Evolutionary conservation across 2,888 invertebrate species (phyloP), one percentile per base, ranked within the genome.

Genomic region (Physocephala rufipes): DNA sequence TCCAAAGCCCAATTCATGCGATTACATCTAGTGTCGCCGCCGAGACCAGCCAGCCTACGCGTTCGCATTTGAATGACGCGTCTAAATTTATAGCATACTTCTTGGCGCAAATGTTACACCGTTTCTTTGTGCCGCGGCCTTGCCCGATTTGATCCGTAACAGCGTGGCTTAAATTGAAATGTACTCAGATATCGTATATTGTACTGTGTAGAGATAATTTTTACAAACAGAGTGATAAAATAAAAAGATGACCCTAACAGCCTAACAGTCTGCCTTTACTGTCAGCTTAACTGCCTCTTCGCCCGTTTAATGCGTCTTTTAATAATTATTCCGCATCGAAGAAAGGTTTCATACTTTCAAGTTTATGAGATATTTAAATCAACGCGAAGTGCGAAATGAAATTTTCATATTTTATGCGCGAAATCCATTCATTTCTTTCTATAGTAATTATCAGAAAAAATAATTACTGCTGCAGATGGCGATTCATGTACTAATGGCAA

Each of bases 361-460:
- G 24, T 21, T 55, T 3, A 62, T 36, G 21, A 19, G 61, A 61
- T 66, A 72, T 71, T 74, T 73, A 73, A 74, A 74, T 74, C 73
- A 73, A 71, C 70, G 74, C 70, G 71, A 70, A 73, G 71, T 71
- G 70, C n/a, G 53, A 71, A 71, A 72, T 71, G 71, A 71, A 71
- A 70, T 71, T 62, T 43, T 61, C 30, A 66, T 45, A 49, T 68
- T 68, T 68, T 68, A 68, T 68, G 62, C 36, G 51, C 68, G 51
- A 68, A 61, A 68, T 68, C 4, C 36, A 36, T 7, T 36, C 4
- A 36, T 36, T 62, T 61, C n/a, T n/a, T n/a, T 62, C 62, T 61
- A 62, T 68, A 62, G 19, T 68, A 62, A 68, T 68, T 61, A 68
- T 49, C 4, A 15, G 51, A 68, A 36, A 36, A 36, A 7, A n/a